Evolutionary conservation across 2,797 vertebrate genomes (phyloP), one percentile per base, ranked within the genome.

Genomic region (Mastacembelus armatus): DNA sequence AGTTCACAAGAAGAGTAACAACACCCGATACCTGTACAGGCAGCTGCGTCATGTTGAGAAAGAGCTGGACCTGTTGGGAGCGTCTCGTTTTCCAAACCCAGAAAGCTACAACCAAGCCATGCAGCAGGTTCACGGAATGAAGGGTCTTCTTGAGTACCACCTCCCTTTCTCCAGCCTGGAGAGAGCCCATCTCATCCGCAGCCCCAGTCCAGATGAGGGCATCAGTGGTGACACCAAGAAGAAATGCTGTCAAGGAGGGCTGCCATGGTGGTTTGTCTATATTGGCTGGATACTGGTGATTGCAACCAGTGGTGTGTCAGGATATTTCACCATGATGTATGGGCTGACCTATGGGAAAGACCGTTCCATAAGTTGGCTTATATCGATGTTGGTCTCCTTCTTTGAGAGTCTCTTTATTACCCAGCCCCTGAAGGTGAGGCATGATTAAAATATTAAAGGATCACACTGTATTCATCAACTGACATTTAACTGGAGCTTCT

Each of bases 221-320:
- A 16, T 69, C 35, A 83, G 18, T 4, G 75, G 56, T 9, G 75
- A 63, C 19, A 14, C 56, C 59, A 77, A 76, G 82, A 92, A 83
- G 24, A 92, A 92, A 71, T 86, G 74, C 33, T 84, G 85, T 54
- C 84, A 87, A 45, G 88, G 86, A 43, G 93, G 96, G 21, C 91
- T 98, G 62, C 98, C 97, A 4, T 97, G 96, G 96, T 97, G 97
- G 97, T 98, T 95, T 88, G 90, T 95, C 59, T 95, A 96, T 57
- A 82, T 98, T 2, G 97, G 93, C 38, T 98, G 98, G 98, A 89
- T 93, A 67, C 92, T 99, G 49, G 94, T 99, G 67, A 87, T 80
- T 0, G 90, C 91, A 47, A 97, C 96, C 55, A 96, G 97, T 0
- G 63, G 91, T 0, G 94, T 96, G 29, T 96, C 96, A 0, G 97